Percentiles rank a stretch among this genome's conserved stretches.
These are phyloP conservation scores for Pseudorectes ferrugineus DNA, from an alignment of 2,113 vertebrate genomes.

Conservation along the genomic window DNA sequence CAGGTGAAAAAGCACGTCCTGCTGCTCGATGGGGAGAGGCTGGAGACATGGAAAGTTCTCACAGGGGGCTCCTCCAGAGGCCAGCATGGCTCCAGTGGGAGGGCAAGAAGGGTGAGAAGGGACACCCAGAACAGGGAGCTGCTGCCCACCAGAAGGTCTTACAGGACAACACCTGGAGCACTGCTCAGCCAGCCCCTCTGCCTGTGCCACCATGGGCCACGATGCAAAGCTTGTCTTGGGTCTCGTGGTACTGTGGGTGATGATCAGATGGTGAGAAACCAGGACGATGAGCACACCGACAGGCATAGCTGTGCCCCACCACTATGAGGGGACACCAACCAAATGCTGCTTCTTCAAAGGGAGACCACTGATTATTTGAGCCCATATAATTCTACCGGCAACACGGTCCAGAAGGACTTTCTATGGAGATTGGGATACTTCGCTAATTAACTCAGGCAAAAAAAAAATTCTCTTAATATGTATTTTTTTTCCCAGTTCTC, in stretches of 20 bases:
- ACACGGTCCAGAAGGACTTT: not conserved
- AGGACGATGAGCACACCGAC: rapidly evolving
- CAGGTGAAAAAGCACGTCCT: not conserved
- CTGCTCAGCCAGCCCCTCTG: not conserved
- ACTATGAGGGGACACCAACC: rapidly evolving
- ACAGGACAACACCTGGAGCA: not conserved
- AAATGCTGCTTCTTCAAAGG: not conserved
- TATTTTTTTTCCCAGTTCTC: not conserved
- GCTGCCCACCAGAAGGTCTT: not conserved
- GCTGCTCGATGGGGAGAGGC: not conserved
- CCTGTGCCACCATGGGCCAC: rapidly evolving
- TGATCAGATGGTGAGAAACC: not conserved
- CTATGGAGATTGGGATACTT: not conserved
- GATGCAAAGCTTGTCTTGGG: not conserved
- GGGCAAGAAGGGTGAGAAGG: not conserved
- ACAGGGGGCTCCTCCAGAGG: not conserved
- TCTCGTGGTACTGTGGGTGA: rapidly evolving
- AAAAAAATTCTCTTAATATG: not conserved
- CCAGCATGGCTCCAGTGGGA: rapidly evolving
- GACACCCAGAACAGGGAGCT: not conserved
- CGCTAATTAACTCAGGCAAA: not conserved
- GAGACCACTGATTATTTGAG: not conserved
- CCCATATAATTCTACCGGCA: not conserved
- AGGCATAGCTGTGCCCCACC: not conserved
- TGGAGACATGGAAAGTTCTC: not conserved